Evolutionary conservation across 2,888 invertebrate genomes (phyloP), one percentile per base, ranked within the genome.

Genomic region (Lasioglossum calceatum): DNA sequence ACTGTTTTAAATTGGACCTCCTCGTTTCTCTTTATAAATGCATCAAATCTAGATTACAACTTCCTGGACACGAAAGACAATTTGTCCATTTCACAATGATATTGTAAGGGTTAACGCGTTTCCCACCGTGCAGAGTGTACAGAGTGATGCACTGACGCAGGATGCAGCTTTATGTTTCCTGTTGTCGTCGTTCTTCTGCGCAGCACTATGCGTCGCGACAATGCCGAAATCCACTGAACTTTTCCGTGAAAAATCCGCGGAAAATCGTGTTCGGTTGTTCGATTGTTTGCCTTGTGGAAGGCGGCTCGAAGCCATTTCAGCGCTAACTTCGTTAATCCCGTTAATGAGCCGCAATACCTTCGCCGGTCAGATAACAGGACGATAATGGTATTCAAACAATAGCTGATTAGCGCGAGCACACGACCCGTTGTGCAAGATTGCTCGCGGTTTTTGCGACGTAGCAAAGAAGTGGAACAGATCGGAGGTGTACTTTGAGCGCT

Each of bases 341-440:
- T 54, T 70, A 54, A 71, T 1, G 42, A 78, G 27, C 77, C 54
- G 50, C 19, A 16, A 10, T 23, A 54, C 39, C n/a, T 27, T 58
- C n/a, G 64, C 8, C 42, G 39, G 36, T 39, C 61, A 76, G 76
- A 54, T 42, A 70, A 70, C 70, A 36, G 14, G 67, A 39, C 16
- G 39, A 71, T 50, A 44, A 54, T 39, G 36, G 50, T 27, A 32
- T 67, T 70, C 27, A 54, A 71, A 85, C 44, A 42, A 79, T 85
- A 76, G 71, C 75, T 67, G 76, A 39, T 78, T 42, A 44, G 23
- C 36, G 39, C 54, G 73, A 73, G 77, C 64, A 77, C 77, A 67
- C 54, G 36, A 61, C 39, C 67, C 32, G 73, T 77, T 84, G 77
- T 44, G 82, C 39, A 77, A 82, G 50, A 42, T 42, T 12, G 72